Evolutionary conservation across 2,797 vertebrate genomes (phyloP).

Genomic region (Echeneis naucrates): DNA sequence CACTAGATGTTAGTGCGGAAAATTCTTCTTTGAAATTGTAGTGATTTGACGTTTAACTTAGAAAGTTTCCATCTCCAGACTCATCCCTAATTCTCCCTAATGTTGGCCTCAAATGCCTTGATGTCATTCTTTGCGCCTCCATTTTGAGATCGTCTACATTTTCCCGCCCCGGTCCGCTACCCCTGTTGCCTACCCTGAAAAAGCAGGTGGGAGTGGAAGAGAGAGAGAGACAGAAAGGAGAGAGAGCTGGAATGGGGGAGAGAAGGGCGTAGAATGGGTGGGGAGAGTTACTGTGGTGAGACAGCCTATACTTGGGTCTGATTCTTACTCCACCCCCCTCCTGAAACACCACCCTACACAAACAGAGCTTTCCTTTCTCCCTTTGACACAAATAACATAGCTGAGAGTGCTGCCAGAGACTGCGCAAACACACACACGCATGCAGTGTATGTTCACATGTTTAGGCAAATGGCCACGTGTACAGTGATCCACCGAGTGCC

Average conservation of each 20-base stretch:
- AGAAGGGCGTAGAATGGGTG: conserved; percentile 78
- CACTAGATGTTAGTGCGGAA: background rate
- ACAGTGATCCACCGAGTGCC: conserved; percentile 23
- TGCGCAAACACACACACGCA: conserved; percentile 38
- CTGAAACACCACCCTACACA: conserved; percentile 82
- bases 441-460: conserved; percentile 46
- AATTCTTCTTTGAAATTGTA: background rate
- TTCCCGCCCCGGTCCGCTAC: conserved; percentile 63
- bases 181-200: conserved; percentile 24
- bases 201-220: conserved; percentile 64
- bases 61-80: conserved; percentile 19
- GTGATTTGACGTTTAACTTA: background rate
- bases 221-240: conserved; percentile 22
- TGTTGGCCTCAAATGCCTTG: conserved; percentile 36
- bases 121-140: conserved; percentile 61
- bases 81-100: conserved; percentile 10
- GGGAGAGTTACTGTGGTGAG: conserved; percentile 87
- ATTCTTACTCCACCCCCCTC: conserved; percentile 87
- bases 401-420: conserved; percentile 56
- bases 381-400: conserved; percentile 78
- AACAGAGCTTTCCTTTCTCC: conserved; percentile 88
- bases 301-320: conserved; percentile 88
- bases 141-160: conserved; percentile 72
- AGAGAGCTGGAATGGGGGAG: conserved; percentile 18
- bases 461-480: conserved; percentile 31